Base-by-base conservation (phyloP, 2,113 vertebrate genomes). In the Bubo blakistoni region DNA sequence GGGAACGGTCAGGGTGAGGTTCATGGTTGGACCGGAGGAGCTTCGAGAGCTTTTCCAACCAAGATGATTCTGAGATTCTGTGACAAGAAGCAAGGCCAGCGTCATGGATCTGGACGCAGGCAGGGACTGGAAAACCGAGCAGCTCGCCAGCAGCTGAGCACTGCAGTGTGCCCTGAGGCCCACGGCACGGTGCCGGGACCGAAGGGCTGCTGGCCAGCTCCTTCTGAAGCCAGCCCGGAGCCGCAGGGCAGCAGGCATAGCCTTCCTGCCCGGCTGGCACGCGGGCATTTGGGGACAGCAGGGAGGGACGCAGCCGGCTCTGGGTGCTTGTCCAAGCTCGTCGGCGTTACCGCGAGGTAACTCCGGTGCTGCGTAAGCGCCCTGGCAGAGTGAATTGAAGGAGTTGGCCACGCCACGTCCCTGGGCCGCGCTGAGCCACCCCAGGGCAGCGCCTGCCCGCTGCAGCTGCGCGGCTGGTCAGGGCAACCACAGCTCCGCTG, bases 151-250 rank as follows among this genome's bases (percentile, higher is more conserved):
- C 29, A 42, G 34, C 49, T 58, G 70, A 44, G 66, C 8, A 5
- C 7, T 1, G 0, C 10, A 4, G 51, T 1, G 0, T 4, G 49
- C 7, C 46, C 46, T 1, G 2, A 2, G 2, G 51, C 47, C 27
- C 3, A 3, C 2, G 34, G 74, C 38, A 22, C 1, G 0, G 36
- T 1, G 25, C 36, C 0, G 0, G 34, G 24, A 36, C 38, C 6
- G 16, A 44, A 16, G 15, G 17, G 58, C 15, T 42, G 11, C 51
- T 2, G 1, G 32, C 38, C 2, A 1, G 58, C 17, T 49, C 51
- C 34, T 59, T 10, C 46, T 42, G 0, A 2, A 38, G 25, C 29
- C n/a, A 16, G 44, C 20, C 51, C 5, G 19, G 46, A 46, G 51
- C 70, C 2, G 0, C 29, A 7, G 59, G 40, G 10, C 29, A 55